phyloP scores from a whole-genome alignment of 2,888 invertebrate species.

The Caenorhabditis zanzibari region DNA sequence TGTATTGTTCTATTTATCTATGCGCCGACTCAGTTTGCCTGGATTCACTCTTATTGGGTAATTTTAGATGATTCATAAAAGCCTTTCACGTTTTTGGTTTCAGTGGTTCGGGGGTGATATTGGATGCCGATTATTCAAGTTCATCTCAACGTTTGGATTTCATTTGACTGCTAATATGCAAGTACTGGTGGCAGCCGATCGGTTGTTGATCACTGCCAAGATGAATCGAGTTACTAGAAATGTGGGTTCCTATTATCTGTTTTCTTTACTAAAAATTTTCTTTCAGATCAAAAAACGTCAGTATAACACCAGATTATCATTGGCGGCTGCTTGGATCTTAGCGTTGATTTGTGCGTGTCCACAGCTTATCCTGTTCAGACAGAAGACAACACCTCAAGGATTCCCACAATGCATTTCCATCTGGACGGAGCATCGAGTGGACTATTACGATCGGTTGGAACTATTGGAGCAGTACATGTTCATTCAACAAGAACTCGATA shows the following conservation, averaged over 20 bases:
- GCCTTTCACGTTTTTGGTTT: slow-evolving; percentile 21
- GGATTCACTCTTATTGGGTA: slow-evolving; percentile 75
- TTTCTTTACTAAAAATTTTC: no score
- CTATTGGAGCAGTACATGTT: slow-evolving; percentile 40
- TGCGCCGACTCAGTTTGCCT: slow-evolving; percentile 75
- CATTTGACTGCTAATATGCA: slow-evolving; percentile 78
- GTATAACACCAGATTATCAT: slow-evolving; percentile 69
- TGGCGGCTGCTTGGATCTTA: slow-evolving; percentile 70
- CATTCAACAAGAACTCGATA: slow-evolving; percentile 31
- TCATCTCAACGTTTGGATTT: slow-evolving; percentile 75
- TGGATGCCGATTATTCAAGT: slow-evolving; percentile 73
- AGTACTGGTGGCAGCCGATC: slow-evolving; percentile 76
- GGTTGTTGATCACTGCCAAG: slow-evolving; percentile 72
- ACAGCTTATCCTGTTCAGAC: slow-evolving; percentile 72
- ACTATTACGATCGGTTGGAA: slow-evolving; percentile 54
- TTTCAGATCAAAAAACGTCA: slow-evolving; percentile 62
- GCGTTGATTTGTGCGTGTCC: slow-evolving; percentile 74
- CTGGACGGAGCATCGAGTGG: slow-evolving; percentile 60
- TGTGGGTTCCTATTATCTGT: no score
- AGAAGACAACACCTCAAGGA: slow-evolving; percentile 53
- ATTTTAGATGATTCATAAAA: no score
- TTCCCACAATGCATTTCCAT: slow-evolving; percentile 73
- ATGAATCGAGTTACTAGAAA: slow-evolving; percentile 69
- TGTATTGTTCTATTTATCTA: slow-evolving; percentile 74
- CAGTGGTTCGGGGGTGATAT: slow-evolving; percentile 76